These are phyloP conservation scores for Poeciliopsis turneri DNA, from an alignment of 2,797 vertebrate species.

Conservation along the genomic window DNA sequence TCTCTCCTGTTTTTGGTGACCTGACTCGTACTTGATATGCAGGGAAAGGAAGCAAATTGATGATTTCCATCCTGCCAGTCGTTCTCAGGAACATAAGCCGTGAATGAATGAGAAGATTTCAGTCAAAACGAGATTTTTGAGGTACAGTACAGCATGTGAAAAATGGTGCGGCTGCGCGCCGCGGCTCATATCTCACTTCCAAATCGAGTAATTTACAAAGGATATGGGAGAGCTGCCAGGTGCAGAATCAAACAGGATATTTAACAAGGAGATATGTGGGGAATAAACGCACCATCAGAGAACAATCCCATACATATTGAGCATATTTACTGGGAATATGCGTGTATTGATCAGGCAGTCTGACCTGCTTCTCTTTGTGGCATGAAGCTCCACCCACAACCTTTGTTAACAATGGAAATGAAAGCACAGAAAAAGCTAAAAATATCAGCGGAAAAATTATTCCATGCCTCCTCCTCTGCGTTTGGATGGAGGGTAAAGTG, in stretches of 20 bases:
- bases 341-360: slow-evolving; percentile 27
- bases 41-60: neutral
- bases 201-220: slow-evolving; percentile 20
- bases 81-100: neutral
- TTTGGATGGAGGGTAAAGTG: slow-evolving; percentile 51
- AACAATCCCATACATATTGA: slow-evolving; percentile 66
- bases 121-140: slow-evolving; percentile 14
- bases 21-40: neutral
- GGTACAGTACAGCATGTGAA: slow-evolving; percentile 10
- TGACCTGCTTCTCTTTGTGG: slow-evolving; percentile 27
- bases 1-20: neutral
- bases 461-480: slow-evolving; percentile 55
- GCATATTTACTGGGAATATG: slow-evolving; percentile 40
- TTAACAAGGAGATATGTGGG: slow-evolving; percentile 32
- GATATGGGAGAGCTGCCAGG: slow-evolving; percentile 15
- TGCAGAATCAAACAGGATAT: slow-evolving; percentile 32
- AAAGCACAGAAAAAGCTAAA: slow-evolving; percentile 8
- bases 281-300: slow-evolving; percentile 23
- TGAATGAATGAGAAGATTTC: slow-evolving; percentile 18
- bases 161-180: slow-evolving; percentile 5
- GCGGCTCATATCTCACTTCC: slow-evolving; percentile 17
- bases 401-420: slow-evolving; percentile 50
- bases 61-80: slow-evolving; percentile 4
- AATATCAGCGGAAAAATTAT: slow-evolving; percentile 37
- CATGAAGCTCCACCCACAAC: too few relatives aligned